Base-by-base conservation (phyloP, 2,113 vertebrate species). In the Psittacara wagleri region DNA sequence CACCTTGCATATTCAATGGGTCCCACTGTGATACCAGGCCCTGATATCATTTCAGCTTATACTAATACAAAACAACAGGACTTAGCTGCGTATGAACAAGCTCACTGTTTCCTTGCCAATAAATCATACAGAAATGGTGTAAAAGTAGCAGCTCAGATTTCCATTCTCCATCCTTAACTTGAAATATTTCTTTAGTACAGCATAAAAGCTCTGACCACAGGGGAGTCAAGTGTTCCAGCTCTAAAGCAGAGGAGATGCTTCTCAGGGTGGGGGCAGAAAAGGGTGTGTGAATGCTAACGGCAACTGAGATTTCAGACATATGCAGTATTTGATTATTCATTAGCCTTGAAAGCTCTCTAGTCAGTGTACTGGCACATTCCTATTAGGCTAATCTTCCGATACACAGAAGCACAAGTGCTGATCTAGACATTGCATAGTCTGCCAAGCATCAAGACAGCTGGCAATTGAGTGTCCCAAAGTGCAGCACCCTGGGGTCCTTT, bases 261-360 rank as follows among this genome's bases (percentile, higher is more conserved):
- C 46, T 29, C 52, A 69, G 33, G 0, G 33, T 59, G 57, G 7
- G n/a, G 37, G 7, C 54, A 74, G 57, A 33, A 79, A 82, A 72
- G 11, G 14, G 13, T 4, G 0, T 20, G 17, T 69, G 37, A 49
- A 43, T 79, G 39, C 7, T 59, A 55, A 18, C 0, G 0, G 22
- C 43, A 29, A 25, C 5, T 77, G 75, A 82, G 52, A 37, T 75
- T 86, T 83, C 24, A 64, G 67, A 28, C 0, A 0, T 46, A 18
- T 1, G 5, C 7, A 44, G 17, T 41, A 10, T 68, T 72, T 76
- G 13, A 11, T 57, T 33, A 49, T 49, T 10, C 27, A 57, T 55
- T 6, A 46, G 46, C 23, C 33, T 76, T 55, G 28, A 75, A 64
- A 89, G 7, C 39, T 84, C 61, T 51, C 25, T 18, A 41, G 68